Evolutionary conservation across 2,113 vertebrate genomes (phyloP).

Genomic region (Caloenas nicobarica): DNA sequence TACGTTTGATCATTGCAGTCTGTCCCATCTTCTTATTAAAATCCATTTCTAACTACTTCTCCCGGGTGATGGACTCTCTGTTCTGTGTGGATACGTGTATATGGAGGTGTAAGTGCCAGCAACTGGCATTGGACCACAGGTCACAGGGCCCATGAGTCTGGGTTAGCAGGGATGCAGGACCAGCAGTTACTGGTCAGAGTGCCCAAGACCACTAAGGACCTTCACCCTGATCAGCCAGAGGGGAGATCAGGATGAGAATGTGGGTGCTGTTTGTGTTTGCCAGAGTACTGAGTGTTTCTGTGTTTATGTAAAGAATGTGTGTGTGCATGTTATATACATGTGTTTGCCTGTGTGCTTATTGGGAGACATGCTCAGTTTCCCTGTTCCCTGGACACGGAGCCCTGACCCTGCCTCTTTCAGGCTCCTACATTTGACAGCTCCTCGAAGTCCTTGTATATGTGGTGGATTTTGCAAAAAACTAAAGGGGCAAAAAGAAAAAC

Average conservation of each 20-base stretch:
- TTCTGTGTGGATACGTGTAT: not conserved
- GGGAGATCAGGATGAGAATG: not conserved
- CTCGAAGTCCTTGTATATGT: not conserved
- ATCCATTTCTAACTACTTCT: not conserved
- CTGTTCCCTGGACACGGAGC: not conserved
- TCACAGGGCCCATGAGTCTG: not conserved
- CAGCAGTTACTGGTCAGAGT: not conserved
- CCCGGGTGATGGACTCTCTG: not conserved
- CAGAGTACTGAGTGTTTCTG: not conserved
- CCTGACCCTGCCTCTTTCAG: fast-evolving
- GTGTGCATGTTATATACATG: not conserved
- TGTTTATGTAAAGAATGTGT: not conserved
- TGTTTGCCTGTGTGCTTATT: not conserved
- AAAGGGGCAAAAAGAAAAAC: not conserved
- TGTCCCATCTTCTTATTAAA: not conserved
- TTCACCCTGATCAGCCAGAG: not conserved
- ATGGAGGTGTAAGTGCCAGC: not conserved
- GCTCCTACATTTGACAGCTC: not conserved
- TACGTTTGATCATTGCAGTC: not conserved
- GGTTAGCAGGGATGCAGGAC: not conserved
- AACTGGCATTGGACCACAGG: not conserved
- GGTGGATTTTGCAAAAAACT: not conserved
- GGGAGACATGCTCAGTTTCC: not conserved
- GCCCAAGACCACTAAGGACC: not conserved
- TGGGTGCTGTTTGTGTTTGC: not conserved